Percentiles rank a stretch among this genome's conserved stretches.
Evolutionary conservation across 2,113 vertebrate species (phyloP).

Genomic region (Sterna hirundo): DNA sequence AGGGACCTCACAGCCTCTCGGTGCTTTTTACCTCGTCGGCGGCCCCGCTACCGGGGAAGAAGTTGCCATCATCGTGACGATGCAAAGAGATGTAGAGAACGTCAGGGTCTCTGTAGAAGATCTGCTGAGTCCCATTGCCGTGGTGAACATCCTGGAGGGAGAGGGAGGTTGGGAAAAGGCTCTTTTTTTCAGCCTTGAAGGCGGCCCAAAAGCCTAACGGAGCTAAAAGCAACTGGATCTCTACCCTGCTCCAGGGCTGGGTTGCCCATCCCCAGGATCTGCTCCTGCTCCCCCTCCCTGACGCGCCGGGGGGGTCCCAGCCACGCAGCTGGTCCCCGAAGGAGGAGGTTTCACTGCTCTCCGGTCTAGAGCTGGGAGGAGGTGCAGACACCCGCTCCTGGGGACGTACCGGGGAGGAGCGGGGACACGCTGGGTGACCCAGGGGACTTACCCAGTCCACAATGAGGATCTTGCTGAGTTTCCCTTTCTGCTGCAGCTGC

Average conservation of each 20-base stretch:
- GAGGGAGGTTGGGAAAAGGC: not conserved
- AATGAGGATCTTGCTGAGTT: slow-evolving; percentile 89
- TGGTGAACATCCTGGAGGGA: slow-evolving; percentile 90
- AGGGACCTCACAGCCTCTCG: not conserved
- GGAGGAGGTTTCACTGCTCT: not conserved
- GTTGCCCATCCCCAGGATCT: not conserved
- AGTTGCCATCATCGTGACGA: slow-evolving; percentile 88
- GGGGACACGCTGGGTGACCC: fast-evolving
- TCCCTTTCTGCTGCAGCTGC: slow-evolving; percentile 83
- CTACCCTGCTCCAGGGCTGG: not conserved
- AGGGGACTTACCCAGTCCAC: slow-evolving; percentile 90
- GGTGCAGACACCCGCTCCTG: fast-evolving
- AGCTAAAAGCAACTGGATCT: too few species aligned
- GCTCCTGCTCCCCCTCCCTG: not conserved
- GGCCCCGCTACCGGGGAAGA: slow-evolving; percentile 87
- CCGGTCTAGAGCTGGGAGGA: not conserved
- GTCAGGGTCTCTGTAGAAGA: slow-evolving; percentile 88
- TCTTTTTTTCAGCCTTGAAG: not conserved
- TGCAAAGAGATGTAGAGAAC: slow-evolving; percentile 93
- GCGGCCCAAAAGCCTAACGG: fast-evolving
- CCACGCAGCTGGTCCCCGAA: not conserved
- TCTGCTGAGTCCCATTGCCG: slow-evolving; percentile 89
- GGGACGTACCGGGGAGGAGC: not conserved
- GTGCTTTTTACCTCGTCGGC: slow-evolving; percentile 78
- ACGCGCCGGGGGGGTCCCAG: not conserved